These are phyloP conservation scores for Xanthia togata DNA, from an alignment of 2,888 invertebrate species.

Conservation along the genomic window DNA sequence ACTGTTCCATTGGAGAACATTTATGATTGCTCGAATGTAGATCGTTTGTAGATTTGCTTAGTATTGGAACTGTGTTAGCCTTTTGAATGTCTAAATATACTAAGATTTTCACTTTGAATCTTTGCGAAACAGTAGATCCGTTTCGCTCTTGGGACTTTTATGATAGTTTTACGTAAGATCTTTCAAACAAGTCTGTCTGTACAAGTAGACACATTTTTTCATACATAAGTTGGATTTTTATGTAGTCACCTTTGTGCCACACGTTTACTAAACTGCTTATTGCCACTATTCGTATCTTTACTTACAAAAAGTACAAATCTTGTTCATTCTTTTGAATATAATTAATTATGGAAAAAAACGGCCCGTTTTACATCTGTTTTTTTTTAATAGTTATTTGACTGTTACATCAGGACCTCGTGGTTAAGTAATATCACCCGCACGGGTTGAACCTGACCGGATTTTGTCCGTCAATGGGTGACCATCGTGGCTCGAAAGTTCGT, in stretches of 20 bases:
- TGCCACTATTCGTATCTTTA: not conserved
- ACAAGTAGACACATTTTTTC: not conserved
- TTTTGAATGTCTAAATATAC: slow-evolving; percentile 11
- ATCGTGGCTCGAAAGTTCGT: too few relatives aligned
- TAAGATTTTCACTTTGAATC: slow-evolving; percentile 7
- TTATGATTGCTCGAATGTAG: slow-evolving; percentile 57
- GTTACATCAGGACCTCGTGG: too few relatives aligned
- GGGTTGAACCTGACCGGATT: too few relatives aligned
- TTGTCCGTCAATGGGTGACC: too few relatives aligned
- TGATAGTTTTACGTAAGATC: not conserved
- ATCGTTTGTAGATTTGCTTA: slow-evolving; percentile 39
- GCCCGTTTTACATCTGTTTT: not conserved
- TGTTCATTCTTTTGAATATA: too few relatives aligned
- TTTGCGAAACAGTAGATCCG: too few relatives aligned
- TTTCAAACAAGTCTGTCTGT: not conserved
- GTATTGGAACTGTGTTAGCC: slow-evolving; percentile 42
- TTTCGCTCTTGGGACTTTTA: not conserved
- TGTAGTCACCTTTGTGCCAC: not conserved
- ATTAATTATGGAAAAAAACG: not conserved
- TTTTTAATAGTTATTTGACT: too few relatives aligned
- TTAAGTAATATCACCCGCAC: too few relatives aligned
- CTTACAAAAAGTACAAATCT: not conserved
- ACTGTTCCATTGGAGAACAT: slow-evolving; percentile 30
- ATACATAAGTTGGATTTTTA: not conserved
- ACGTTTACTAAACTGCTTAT: too few relatives aligned